Evolutionary conservation across 2,113 vertebrate species (phyloP).

Genomic region (Sterrhoptilus dennistouni): DNA sequence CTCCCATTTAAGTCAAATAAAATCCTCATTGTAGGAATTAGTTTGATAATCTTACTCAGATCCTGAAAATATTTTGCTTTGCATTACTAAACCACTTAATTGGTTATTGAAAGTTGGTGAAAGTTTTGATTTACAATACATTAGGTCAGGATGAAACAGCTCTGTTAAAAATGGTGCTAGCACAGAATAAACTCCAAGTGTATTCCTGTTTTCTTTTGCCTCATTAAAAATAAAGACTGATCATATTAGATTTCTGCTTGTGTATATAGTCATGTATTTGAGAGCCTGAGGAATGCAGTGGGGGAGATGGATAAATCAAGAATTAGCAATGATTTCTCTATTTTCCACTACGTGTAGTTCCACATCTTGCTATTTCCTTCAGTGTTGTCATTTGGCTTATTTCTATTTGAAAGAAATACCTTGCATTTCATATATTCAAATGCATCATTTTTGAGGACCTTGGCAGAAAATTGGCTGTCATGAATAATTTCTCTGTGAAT

Average conservation of each 20-base stretch:
- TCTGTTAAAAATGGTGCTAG: neutral
- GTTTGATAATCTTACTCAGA: neutral
- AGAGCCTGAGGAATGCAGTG: neutral
- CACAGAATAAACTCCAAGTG: neutral
- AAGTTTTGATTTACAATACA: neutral
- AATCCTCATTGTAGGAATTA: neutral
- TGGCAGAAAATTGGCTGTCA: neutral
- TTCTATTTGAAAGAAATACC: neutral
- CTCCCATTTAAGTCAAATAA: neutral
- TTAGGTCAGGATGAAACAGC: neutral
- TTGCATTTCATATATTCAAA: neutral
- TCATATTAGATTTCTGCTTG: neutral
- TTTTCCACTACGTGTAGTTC: neutral
- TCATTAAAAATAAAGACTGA: neutral
- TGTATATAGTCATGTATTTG: neutral
- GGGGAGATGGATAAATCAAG: neutral
- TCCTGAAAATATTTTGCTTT: neutral
- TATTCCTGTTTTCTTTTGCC: neutral
- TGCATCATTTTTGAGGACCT: neutral
- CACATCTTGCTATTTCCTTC: neutral
- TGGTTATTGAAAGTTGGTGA: neutral
- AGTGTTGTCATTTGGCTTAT: neutral
- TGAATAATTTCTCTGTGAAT: neutral
- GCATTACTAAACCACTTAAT: neutral
- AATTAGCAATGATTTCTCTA: neutral